Percentiles rank a stretch among this genome's conserved stretches.
phyloP scores from a whole-genome alignment of 2,113 vertebrate genomes.

The Hemichromis elongatus region DNA sequence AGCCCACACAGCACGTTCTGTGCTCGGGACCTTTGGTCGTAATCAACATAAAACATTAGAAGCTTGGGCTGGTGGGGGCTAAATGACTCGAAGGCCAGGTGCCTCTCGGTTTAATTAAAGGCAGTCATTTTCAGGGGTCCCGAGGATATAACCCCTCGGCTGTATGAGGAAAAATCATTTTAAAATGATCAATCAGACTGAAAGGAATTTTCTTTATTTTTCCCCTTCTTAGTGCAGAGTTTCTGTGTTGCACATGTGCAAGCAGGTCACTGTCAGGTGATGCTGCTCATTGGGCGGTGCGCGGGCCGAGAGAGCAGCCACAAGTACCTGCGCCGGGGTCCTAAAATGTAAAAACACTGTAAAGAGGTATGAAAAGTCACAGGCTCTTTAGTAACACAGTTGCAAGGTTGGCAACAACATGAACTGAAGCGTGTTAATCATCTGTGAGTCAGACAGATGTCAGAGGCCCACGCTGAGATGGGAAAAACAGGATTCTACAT shows the following conservation, averaged over 20 bases:
- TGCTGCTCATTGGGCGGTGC: not conserved
- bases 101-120: not conserved
- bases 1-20: not conserved
- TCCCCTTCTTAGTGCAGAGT: not conserved
- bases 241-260: not conserved
- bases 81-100: not conserved
- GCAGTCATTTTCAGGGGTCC: not conserved
- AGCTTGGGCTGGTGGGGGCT: not conserved
- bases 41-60: not conserved
- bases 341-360: not conserved
- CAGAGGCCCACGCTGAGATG: not conserved
- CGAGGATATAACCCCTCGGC: not conserved
- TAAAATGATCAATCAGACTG: not conserved
- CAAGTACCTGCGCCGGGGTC: fast-evolving
- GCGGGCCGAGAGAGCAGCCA: not conserved
- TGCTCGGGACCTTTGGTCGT: not conserved
- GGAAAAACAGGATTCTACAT: not conserved
- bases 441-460: not conserved
- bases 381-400: not conserved
- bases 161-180: not conserved
- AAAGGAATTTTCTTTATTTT: not conserved
- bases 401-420: not conserved
- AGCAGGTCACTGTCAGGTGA: not conserved
- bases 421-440: not conserved
- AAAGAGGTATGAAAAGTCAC: not conserved